Evolutionary conservation across 2,113 vertebrate genomes (phyloP).

Genomic region (Pachyramphus minor): DNA sequence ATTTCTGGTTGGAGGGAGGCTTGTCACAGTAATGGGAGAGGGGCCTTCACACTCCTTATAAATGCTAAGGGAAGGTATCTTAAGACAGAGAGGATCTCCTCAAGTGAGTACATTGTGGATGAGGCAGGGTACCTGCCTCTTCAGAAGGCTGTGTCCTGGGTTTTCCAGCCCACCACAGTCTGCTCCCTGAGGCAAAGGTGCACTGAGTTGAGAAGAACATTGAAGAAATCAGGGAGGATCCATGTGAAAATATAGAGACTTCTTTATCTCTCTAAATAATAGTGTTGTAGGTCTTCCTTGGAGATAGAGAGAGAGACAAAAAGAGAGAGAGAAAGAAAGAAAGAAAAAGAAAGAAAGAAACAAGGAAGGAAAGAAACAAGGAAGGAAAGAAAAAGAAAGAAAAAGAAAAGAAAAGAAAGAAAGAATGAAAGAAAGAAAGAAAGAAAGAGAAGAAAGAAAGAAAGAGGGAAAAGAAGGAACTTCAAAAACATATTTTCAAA

Average conservation of each 20-base stretch:
- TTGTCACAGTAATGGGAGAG: not conserved
- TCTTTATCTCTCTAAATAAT: not conserved
- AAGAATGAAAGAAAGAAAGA: too few relatives aligned
- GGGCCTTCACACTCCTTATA: not conserved
- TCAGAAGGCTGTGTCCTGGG: not conserved
- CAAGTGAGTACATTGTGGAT: rapidly evolving
- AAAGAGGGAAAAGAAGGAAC: not conserved
- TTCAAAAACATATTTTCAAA: not conserved
- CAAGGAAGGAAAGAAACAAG: too few relatives aligned
- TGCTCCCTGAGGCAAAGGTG: not conserved
- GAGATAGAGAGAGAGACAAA: too few relatives aligned
- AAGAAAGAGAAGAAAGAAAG: rapidly evolving
- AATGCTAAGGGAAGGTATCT: not conserved
- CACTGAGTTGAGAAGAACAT: not conserved
- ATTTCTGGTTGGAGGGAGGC: not conserved
- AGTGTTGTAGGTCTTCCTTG: not conserved
- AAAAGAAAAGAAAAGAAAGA: not conserved
- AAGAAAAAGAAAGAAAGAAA: too few relatives aligned
- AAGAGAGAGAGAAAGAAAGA: rapidly evolving
- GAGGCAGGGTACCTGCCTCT: not conserved
- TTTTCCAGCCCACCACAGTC: not conserved
- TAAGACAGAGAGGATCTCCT: not conserved
- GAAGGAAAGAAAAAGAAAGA: not conserved
- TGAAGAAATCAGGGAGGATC: not conserved
- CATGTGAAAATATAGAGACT: not conserved